A percentile compares a stretch with the other conserved stretches of the same genome.
These are phyloP conservation scores for Sardina pilchardus DNA, from an alignment of 2,113 vertebrate genomes.

Conservation along the genomic window DNA sequence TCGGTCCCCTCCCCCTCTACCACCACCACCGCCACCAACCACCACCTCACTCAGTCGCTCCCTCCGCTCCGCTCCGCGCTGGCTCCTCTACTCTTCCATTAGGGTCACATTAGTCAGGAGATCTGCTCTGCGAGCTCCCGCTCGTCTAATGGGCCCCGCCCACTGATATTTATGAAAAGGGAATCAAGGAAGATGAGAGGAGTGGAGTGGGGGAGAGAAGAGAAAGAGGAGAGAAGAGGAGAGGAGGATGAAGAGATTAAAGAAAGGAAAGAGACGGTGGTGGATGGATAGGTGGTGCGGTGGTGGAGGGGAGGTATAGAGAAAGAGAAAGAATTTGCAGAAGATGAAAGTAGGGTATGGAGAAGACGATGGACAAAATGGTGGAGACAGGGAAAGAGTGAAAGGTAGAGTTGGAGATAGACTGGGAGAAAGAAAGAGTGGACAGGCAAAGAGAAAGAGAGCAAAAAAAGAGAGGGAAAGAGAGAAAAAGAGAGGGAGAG, in stretches of 20 bases:
- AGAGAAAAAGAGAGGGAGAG: not conserved
- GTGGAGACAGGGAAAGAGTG: not conserved
- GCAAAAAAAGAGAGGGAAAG: not conserved
- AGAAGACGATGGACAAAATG: not conserved
- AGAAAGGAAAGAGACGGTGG: not conserved
- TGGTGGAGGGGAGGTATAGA: no score
- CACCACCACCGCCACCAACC: not conserved
- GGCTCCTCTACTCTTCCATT: not conserved
- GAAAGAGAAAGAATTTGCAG: not conserved
- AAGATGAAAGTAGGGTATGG: not conserved
- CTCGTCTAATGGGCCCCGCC: not conserved
- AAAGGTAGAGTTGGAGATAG: not conserved
- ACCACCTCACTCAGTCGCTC: not conserved
- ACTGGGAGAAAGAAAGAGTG: not conserved
- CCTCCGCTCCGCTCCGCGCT: no score
- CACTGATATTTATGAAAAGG: constrained; percentile 7
- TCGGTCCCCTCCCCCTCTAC: not conserved
- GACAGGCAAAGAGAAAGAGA: not conserved
- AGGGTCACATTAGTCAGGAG: constrained; percentile 3
- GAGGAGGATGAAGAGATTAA: not conserved
- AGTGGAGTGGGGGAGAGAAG: not conserved
- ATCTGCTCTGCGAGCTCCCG: not conserved
- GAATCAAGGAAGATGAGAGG: not conserved
- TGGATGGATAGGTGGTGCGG: not conserved
- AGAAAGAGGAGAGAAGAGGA: not conserved